These are phyloP conservation scores for Colostygia pectinataria DNA, from an alignment of 2,888 invertebrate genomes.

Conservation along the genomic window DNA sequence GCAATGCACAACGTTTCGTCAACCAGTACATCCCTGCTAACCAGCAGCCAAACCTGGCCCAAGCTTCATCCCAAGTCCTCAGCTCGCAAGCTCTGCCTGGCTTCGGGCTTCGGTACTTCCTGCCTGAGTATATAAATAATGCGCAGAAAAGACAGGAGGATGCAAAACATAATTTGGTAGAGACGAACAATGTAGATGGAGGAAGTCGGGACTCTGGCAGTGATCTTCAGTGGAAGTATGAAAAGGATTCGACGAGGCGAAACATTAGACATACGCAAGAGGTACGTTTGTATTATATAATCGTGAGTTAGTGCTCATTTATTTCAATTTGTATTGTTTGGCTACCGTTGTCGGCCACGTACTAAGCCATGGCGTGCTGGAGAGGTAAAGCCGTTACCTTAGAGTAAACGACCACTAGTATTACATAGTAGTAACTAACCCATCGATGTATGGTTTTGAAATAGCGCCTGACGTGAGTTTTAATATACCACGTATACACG, in stretches of 20 bases:
- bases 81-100: constrained; percentile 71
- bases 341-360: too few species aligned
- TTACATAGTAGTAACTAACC: too few species aligned
- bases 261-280: constrained; percentile 56
- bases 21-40: constrained; percentile 64
- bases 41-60: constrained; percentile 44
- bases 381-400: too few species aligned
- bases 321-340: too few species aligned
- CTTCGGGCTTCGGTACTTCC: constrained; percentile 68
- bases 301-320: too few species aligned
- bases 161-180: constrained; percentile 62
- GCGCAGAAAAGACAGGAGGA: constrained; percentile 60
- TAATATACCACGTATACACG: too few species aligned
- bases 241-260: constrained; percentile 64
- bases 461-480: too few species aligned
- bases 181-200: constrained; percentile 54
- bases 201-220: constrained; percentile 50
- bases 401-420: too few species aligned
- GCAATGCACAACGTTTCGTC: constrained; percentile 70
- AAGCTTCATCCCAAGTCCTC: constrained; percentile 53
- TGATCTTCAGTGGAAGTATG: constrained; percentile 69
- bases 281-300: too few species aligned
- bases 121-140: constrained; percentile 55
- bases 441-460: too few species aligned
- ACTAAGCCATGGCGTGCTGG: too few species aligned